Evolutionary conservation across 2,797 vertebrate species (phyloP), one percentile per base, ranked within the genome.

Genomic region (Bucorvus abyssinicus): DNA sequence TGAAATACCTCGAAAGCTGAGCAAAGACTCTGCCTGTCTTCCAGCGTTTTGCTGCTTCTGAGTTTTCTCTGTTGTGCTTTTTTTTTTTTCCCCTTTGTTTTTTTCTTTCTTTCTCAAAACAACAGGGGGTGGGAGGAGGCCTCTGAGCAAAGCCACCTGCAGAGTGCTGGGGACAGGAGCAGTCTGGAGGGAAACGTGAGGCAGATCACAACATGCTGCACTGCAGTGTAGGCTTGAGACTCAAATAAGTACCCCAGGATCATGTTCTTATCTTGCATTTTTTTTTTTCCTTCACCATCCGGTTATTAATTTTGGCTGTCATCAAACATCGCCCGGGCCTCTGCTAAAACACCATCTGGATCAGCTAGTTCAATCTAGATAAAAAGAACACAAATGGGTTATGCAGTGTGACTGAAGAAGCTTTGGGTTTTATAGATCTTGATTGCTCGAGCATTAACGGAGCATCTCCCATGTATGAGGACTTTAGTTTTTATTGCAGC

Each of bases 331-430:
- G 95, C 97, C 89, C 88, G 70, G 10, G 98, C 98, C 83, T 98
- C 98, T 80, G 93, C 96, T 94, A 99, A 96, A 93, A 99, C 98
- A 30, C 90, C 94, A 23, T 98, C 93, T 42, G 98, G 96, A 90
- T 99, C 97, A 27, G 95, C 79, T 74, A 99, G 90, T 74, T 98
- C 95, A 47, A 99, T 71, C 99, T 99, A 89, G 76, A 95, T 74
- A 24, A 40, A 89, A 77, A 84, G 24, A 90, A 94, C 16, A 67
- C 47, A 67, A 64, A 82, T 69, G 34, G 83, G 38, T 94, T 87
- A 84, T 1, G 23, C 53, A 57, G 42, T 40, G 53, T 86, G 60
- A 87, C 67, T 42, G 70, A 81, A 88, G 57, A 63, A 76, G 44
- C 44, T 67, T 63, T 87, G 73, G 56, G 59, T 82, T 94, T 93